Evolutionary conservation across 2,888 invertebrate species (phyloP).

Genomic region (Erebia palarica): DNA sequence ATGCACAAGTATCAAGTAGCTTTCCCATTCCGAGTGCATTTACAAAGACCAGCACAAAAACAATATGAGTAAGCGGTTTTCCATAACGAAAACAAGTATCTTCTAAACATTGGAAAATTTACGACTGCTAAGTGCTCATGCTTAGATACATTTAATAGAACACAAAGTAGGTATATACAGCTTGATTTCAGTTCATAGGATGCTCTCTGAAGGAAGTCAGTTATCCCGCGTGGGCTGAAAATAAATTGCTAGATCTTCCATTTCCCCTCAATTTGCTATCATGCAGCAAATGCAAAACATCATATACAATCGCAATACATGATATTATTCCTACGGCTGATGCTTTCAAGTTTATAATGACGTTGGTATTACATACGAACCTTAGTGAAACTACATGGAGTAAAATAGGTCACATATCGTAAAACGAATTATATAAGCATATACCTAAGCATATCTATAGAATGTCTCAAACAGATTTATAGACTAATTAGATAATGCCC

Average conservation of each 20-base stretch:
- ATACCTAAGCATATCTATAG: too few relatives aligned
- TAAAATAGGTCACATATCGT: background rate
- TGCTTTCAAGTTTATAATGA: conserved; percentile 5
- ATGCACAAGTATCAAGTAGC: too few relatives aligned
- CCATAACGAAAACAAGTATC: too few relatives aligned
- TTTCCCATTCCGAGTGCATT: too few relatives aligned
- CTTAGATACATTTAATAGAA: background rate
- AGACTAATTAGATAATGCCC: too few relatives aligned
- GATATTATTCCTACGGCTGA: background rate
- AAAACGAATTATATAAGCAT: background rate
- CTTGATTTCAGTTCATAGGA: background rate
- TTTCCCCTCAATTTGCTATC: conserved; percentile 13
- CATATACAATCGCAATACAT: background rate
- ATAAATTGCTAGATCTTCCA: conserved; percentile 22
- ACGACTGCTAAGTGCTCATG: too few relatives aligned
- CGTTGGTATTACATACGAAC: background rate
- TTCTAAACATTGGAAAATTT: background rate
- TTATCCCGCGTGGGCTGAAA: conserved; percentile 21
- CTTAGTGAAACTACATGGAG: background rate
- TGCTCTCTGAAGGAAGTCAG: conserved; percentile 13
- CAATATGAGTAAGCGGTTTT: too few relatives aligned
- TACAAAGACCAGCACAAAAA: too few relatives aligned
- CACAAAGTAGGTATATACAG: background rate
- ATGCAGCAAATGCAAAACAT: conserved; percentile 5
- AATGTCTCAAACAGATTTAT: too few relatives aligned